Evolutionary conservation across 2,797 vertebrate species (phyloP).

Genomic region (Myotis daubentonii): DNA sequence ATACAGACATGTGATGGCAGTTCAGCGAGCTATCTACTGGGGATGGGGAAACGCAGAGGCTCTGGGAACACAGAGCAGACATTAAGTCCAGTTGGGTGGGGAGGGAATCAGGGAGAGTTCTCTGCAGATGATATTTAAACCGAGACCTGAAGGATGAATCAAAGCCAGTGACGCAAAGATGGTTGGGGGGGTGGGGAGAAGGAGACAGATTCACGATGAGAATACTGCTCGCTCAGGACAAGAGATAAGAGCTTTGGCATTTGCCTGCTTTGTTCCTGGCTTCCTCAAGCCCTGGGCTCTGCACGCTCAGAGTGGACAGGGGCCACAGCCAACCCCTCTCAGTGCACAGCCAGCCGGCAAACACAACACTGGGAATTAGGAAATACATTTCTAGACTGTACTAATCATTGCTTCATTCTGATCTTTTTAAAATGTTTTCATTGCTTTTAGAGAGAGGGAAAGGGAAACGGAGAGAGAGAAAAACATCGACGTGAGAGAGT

Average conservation of each 20-base stretch:
- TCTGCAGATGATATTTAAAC: conserved; percentile 13
- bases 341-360: neutral
- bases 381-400: neutral
- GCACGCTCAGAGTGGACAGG: neutral
- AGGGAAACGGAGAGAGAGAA: no score
- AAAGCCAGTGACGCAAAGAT: neutral
- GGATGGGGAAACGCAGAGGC: neutral
- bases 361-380: neutral
- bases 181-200: neutral
- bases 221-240: neutral
- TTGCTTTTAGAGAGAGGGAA: no score
- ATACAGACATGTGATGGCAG: neutral
- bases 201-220: neutral
- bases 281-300: neutral
- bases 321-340: neutral
- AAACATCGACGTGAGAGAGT: no score
- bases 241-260: neutral
- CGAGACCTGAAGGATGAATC: conserved; percentile 15
- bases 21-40: neutral
- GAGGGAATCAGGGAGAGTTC: neutral
- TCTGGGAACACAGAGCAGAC: no score
- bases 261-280: neutral
- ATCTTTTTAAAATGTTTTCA: conserved; percentile 15
- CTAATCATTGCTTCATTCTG: neutral
- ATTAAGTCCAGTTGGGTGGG: neutral